Evolutionary conservation across 2,113 vertebrate species (phyloP), one percentile per base, ranked within the genome.

Genomic region (Malurus cyaneus): DNA sequence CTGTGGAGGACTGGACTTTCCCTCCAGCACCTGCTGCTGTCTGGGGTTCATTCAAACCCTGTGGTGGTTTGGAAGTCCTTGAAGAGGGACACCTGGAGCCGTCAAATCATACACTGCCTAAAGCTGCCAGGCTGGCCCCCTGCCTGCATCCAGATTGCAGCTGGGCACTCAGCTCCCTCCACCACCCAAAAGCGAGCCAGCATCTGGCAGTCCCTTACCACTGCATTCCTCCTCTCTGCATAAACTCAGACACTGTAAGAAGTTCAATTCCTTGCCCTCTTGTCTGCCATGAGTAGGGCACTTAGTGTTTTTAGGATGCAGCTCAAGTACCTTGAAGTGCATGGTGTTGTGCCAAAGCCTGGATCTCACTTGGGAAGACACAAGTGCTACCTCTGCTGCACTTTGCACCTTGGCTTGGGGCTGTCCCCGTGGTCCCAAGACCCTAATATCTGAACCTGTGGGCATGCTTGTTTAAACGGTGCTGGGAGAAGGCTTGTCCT

Each of bases 11-110:
- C 24, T 0, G 0, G 34, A 34, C 31, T 80, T 92, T 64, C 26
- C 71, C 70, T 76, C 32, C 71, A 72, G 36, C 71, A 86, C n/a
- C 80, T 92, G 76, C 62, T 92, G 71, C 62, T 91, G n/a, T 36
- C 41, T 72, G 36, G 13, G 14, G 36, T 21, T 86, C 13, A 9
- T 88, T 80, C 0, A 1, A 77, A 28, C 21, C n/a, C 47, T 61
- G 24, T 76, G 41, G 16, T 88, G 47, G 34, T 86, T 93, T 94
- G 91, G 79, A 90, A 92, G 70, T 92, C 71, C 54, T 92, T 83
- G 76, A 88, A 76, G 29, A 77, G 44, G 18, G 57, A 88, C 91
- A 92, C 73, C 70, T 92, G 88, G 78, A 82, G 26, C 56, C 88
- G 70, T 82, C 57, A 74, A 88, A 82, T 78, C 47, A 60, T 12